phyloP scores from a whole-genome alignment of 2,797 vertebrate genomes.

The Gorsachius magnificus region DNA sequence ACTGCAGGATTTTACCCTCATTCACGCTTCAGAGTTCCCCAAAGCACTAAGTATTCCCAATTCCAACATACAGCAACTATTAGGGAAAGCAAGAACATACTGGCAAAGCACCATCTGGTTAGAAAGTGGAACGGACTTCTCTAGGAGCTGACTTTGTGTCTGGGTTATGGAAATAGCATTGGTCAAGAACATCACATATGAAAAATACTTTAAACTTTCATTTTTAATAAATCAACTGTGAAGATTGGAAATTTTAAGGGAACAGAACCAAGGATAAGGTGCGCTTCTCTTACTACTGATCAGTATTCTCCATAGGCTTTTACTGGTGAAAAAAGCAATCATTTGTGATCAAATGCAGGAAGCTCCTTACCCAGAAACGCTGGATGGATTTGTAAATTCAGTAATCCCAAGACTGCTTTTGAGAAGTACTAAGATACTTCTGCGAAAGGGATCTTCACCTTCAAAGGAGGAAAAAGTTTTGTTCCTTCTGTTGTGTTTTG shows the following conservation, averaged over 20 bases:
- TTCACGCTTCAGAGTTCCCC: not conserved
- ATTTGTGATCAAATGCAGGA: not conserved
- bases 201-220: not conserved
- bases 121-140: not conserved
- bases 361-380: not conserved
- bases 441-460: not conserved
- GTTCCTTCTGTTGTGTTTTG: not conserved
- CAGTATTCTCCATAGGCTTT: not conserved
- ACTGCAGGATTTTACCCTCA: not conserved
- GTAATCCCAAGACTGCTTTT: not conserved
- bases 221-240: not conserved
- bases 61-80: not conserved
- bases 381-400: not conserved
- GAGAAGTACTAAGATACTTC: not conserved
- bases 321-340: not conserved
- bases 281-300: not conserved
- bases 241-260: not conserved
- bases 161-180: not conserved
- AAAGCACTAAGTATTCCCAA: not conserved
- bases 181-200: not conserved
- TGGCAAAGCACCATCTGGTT: not conserved
- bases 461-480: not conserved
- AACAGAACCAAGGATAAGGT: not conserved
- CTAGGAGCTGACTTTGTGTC: not conserved
- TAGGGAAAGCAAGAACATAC: not conserved